phyloP scores from a whole-genome alignment of 35 echinoderm and acorn worm species.

The Apostichopus japonicus region DNA sequence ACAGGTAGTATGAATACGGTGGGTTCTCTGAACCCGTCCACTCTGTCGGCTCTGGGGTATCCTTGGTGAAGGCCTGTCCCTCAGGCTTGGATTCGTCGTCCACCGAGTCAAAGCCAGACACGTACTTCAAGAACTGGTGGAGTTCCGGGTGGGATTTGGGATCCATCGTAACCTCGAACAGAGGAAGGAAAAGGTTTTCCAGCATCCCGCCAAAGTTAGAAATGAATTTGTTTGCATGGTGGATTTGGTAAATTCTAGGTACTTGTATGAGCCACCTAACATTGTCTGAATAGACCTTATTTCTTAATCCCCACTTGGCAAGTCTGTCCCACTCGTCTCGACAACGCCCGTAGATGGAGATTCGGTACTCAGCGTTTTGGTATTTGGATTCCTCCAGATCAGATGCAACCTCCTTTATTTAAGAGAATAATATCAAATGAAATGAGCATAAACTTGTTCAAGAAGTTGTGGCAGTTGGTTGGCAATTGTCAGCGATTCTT shows the following conservation, averaged over 20 bases:
- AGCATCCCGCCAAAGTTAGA: slow-evolving; percentile 85
- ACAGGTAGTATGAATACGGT: slow-evolving; percentile 91
- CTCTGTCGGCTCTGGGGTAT: slow-evolving; percentile 79
- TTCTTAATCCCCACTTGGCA: slow-evolving; percentile 84
- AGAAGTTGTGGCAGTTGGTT: too few species aligned
- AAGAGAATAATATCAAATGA: not conserved
- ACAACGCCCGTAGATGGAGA: slow-evolving; percentile 92
- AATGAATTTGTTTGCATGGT: slow-evolving; percentile 85
- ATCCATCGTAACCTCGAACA: slow-evolving; percentile 92
- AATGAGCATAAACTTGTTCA: not conserved
- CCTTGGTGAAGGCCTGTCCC: slow-evolving; percentile 66
- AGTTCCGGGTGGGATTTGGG: slow-evolving; percentile 95
- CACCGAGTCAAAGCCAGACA: slow-evolving; percentile 96
- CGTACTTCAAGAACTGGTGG: slow-evolving; percentile 90
- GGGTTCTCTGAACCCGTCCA: slow-evolving; percentile 84
- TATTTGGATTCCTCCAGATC: slow-evolving; percentile 96
- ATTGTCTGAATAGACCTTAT: slow-evolving; percentile 94
- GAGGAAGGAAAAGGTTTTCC: slow-evolving; percentile 92
- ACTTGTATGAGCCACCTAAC: slow-evolving; percentile 95
- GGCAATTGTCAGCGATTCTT: too few species aligned
- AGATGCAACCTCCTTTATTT: slow-evolving; percentile 76
- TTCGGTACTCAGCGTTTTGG: slow-evolving; percentile 96
- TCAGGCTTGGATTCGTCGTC: slow-evolving; percentile 99
- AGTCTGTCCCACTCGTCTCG: slow-evolving; percentile 86
- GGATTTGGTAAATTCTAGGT: slow-evolving; percentile 89